A percentile compares a stretch with the other conserved stretches of the same genome.
Conservation (phyloP, 2,888 invertebrate species). For the Lamellibrachia columna region DNA sequence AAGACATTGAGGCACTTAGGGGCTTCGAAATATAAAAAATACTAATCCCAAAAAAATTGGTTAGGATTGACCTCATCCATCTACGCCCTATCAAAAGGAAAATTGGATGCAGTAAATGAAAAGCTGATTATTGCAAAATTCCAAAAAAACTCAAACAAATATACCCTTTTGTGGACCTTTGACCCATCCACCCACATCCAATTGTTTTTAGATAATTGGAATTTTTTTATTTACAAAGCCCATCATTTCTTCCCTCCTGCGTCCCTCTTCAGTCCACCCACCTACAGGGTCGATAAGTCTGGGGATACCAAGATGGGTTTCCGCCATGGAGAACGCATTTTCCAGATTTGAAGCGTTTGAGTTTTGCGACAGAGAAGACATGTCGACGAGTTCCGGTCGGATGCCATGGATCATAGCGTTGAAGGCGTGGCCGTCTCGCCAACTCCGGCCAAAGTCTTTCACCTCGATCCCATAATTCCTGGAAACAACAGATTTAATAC, state of each 20-base stretch:
- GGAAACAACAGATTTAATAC: conserved; percentile 47
- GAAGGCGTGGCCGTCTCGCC: conserved; percentile 96
- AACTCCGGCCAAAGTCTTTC: conserved; percentile 92
- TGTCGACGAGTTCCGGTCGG: conserved; percentile 88
- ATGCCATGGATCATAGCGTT: conserved; percentile 94
- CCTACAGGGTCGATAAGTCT: conserved; percentile 88
- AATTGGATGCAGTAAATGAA: too few relatives aligned
- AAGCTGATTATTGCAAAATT: too few relatives aligned
- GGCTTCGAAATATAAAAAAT: too few relatives aligned
- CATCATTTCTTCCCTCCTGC: background rate
- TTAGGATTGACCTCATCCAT: too few relatives aligned
- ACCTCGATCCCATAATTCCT: conserved; percentile 89
- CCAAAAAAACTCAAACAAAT: too few relatives aligned
- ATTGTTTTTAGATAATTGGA: too few relatives aligned
- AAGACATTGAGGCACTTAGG: too few relatives aligned
- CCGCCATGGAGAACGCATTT: conserved; percentile 92
- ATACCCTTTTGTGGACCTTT: too few relatives aligned
- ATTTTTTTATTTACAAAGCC: background rate
- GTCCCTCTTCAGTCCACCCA: conserved; percentile 40
- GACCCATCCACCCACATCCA: too few relatives aligned
- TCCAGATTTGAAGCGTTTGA: conserved; percentile 86
- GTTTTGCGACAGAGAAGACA: conserved; percentile 81
- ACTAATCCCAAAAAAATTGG: too few relatives aligned
- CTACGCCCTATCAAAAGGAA: too few relatives aligned
- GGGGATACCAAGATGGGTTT: conserved; percentile 89